Percentiles rank a stretch among this genome's conserved stretches.
Evolutionary conservation across 2,888 invertebrate species (phyloP).

Genomic region (Bedellia somnulentella): DNA sequence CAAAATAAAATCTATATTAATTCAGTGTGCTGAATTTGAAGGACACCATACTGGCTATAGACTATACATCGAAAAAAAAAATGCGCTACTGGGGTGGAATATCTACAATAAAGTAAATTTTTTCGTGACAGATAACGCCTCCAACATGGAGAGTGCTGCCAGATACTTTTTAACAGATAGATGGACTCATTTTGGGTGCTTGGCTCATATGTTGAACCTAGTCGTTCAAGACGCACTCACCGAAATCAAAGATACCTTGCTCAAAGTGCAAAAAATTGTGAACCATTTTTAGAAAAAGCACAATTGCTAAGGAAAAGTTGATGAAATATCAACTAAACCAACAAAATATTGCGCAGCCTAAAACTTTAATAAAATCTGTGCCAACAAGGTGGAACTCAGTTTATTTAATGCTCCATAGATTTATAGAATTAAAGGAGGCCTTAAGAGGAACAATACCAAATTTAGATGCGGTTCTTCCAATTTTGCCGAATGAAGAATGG

Average conservation of each 20-base stretch:
- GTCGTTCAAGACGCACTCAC: conserved; percentile 9
- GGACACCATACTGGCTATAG: not conserved
- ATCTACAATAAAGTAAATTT: conserved; percentile 1
- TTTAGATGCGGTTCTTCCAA: conserved; percentile 7
- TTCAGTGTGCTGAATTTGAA: not conserved
- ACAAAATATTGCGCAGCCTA: conserved; percentile 8
- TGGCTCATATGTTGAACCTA: conserved; percentile 11
- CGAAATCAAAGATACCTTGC: not conserved
- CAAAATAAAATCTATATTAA: not conserved
- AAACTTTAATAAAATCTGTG: conserved; percentile 8
- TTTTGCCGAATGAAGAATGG: conserved; percentile 10
- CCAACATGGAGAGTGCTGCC: conserved; percentile 10
- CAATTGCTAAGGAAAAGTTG: conserved; percentile 8
- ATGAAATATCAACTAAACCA: conserved; percentile 7
- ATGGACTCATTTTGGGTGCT: conserved; percentile 11
- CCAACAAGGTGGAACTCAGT: conserved; percentile 10
- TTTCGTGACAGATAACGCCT: conserved; percentile 9
- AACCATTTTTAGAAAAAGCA: conserved; percentile 8
- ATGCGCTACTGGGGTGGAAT: not conserved
- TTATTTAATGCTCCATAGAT: conserved; percentile 10
- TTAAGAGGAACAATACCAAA: conserved; percentile 10
- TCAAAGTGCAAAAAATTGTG: conserved; percentile 8
- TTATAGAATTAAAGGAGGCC: conserved; percentile 8
- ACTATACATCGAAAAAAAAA: not conserved
- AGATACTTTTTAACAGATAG: conserved; percentile 3